These are phyloP conservation scores for Labeo rohita DNA, from an alignment of 2,113 vertebrate species.

Conservation along the genomic window DNA sequence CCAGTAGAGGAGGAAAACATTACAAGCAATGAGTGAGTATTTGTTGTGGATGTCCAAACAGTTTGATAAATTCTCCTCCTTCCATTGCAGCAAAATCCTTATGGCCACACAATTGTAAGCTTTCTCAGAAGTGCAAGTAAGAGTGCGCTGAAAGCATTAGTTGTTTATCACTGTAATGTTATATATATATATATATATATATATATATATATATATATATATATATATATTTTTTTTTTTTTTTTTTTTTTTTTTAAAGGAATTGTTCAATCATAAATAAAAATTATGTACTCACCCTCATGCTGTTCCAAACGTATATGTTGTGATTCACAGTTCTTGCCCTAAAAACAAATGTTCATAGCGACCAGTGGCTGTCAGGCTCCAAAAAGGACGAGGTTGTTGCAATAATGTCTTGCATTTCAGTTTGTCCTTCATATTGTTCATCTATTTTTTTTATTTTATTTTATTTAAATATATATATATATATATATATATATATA, in stretches of 20 bases:
- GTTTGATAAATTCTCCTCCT: neutral
- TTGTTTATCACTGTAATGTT: neutral
- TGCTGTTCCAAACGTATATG: neutral
- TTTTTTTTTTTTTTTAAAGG: too few relatives aligned
- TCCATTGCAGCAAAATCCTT: neutral
- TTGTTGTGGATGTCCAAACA: neutral
- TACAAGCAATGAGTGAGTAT: neutral
- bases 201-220: too few relatives aligned
- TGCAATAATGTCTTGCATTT: neutral
- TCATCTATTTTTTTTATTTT: too few relatives aligned
- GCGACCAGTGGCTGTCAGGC: neutral
- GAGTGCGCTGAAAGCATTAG: neutral
- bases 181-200: too few relatives aligned
- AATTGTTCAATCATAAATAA: neutral
- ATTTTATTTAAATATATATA: too few relatives aligned
- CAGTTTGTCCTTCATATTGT: neutral
- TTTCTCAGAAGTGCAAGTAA: neutral
- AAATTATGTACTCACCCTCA: neutral
- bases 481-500: too few relatives aligned
- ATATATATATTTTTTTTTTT: too few relatives aligned
- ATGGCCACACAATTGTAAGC: neutral
- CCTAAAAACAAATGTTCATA: neutral
- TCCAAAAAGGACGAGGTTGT: neutral
- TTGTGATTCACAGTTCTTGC: neutral
- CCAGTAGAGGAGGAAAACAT: slow-evolving; percentile 11